phyloP scores from a whole-genome alignment of 2,797 vertebrate genomes.

The Gephyroberyx darwinii region DNA sequence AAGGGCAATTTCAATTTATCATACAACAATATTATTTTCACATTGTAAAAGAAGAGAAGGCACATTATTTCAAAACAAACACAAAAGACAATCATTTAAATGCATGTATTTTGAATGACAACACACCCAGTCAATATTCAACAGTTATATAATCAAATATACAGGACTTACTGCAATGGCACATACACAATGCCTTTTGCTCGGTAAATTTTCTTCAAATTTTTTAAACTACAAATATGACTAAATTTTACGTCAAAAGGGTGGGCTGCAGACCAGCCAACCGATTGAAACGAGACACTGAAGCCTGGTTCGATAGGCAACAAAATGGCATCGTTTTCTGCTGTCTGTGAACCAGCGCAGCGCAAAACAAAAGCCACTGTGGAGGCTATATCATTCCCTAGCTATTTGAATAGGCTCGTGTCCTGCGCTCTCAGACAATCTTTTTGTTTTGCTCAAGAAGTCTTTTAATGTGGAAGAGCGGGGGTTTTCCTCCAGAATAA shows the following conservation, averaged over 20 bases:
- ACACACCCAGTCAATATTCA: neutral
- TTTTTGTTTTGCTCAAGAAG: conserved; percentile 49
- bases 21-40: neutral
- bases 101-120: too few relatives aligned
- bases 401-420: conserved; percentile 45
- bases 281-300: conserved; percentile 40
- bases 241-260: conserved; percentile 15
- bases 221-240: conserved; percentile 7
- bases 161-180: neutral
- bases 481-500: conserved; percentile 43
- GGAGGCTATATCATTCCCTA: conserved; percentile 38
- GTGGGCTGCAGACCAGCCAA: conserved; percentile 30
- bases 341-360: conserved; percentile 25
- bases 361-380: conserved; percentile 42
- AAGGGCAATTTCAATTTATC: neutral
- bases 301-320: conserved; percentile 26
- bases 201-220: conserved; percentile 5
- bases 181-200: neutral
- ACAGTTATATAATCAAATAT: neutral
- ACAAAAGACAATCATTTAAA: neutral
- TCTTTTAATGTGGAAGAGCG: conserved; percentile 62
- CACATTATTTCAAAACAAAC: conserved; percentile 13
- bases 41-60: neutral
- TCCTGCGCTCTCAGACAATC: conserved; percentile 9
- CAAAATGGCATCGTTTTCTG: conserved; percentile 32